Evolutionary conservation across 2,113 vertebrate species (phyloP).

Genomic region (Takifugu flavidus): DNA sequence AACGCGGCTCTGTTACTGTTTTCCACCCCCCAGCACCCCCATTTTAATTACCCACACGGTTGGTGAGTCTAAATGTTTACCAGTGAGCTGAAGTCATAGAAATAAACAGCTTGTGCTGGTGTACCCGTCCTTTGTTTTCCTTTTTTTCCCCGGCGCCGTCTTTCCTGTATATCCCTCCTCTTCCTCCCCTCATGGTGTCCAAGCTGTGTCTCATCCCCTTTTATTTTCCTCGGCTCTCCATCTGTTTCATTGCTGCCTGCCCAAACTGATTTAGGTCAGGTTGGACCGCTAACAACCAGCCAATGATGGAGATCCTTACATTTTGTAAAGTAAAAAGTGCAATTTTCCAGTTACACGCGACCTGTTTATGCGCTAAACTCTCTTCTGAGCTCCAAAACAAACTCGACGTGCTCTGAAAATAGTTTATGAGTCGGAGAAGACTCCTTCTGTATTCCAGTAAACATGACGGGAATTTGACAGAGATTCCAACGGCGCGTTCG

Average conservation of each 20-base stretch:
- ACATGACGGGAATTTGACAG: slow-evolving; percentile 40
- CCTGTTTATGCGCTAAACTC: no score
- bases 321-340: no score
- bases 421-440: no score
- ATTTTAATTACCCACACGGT: slow-evolving; percentile 60
- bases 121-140: slow-evolving; percentile 11
- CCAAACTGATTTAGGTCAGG: background rate
- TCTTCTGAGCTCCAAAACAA: no score
- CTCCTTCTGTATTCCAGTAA: background rate
- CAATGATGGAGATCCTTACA: background rate
- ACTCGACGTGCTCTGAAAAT: no score
- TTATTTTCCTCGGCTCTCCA: slow-evolving; percentile 6
- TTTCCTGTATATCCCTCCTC: slow-evolving; percentile 24
- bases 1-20: slow-evolving; percentile 64
- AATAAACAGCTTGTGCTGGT: slow-evolving; percentile 49
- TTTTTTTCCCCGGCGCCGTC: background rate
- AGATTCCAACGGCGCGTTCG: slow-evolving; percentile 2
- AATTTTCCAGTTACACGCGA: no score
- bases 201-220: slow-evolving; percentile 11
- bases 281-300: slow-evolving; percentile 5
- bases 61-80: slow-evolving; percentile 59
- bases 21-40: slow-evolving; percentile 43
- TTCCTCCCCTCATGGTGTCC: slow-evolving; percentile 11
- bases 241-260: slow-evolving; percentile 20
- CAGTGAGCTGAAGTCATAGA: slow-evolving; percentile 56